These are phyloP conservation scores for Glyptemys insculpta DNA, from an alignment of 2,797 vertebrate species.

Conservation along the genomic window DNA sequence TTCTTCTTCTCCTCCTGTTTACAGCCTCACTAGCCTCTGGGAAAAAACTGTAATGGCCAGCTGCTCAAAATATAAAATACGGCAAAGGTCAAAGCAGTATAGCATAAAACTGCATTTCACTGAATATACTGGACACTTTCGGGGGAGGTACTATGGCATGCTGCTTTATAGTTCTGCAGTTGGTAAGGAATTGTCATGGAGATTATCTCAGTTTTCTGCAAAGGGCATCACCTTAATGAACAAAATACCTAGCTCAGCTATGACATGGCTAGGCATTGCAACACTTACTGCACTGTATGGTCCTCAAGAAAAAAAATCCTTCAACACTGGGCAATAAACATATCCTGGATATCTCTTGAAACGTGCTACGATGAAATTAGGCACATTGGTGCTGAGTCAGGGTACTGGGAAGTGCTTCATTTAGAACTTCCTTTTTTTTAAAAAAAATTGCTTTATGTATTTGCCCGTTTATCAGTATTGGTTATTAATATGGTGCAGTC, in stretches of 20 bases:
- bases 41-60: slow-evolving; percentile 71
- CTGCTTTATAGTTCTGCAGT: slow-evolving; percentile 17
- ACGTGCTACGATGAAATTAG: background rate
- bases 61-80: slow-evolving; percentile 78
- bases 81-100: slow-evolving; percentile 80
- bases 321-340: background rate
- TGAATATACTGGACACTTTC: slow-evolving; percentile 39
- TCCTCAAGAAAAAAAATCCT: background rate
- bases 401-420: background rate
- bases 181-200: slow-evolving; percentile 7
- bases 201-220: slow-evolving; percentile 30
- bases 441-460: background rate
- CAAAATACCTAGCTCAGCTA: background rate
- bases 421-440: background rate
- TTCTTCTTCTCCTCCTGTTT: slow-evolving; percentile 77
- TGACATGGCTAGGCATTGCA: background rate
- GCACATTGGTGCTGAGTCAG: background rate
- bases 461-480: background rate
- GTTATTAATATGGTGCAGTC: background rate
- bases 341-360: background rate
- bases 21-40: slow-evolving; percentile 74
- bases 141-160: background rate
- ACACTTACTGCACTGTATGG: background rate
- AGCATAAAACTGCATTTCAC: slow-evolving; percentile 61
- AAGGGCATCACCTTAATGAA: background rate